Evolutionary conservation across 2,888 invertebrate genomes (phyloP).

Genomic region (Crepidodera aurea): DNA sequence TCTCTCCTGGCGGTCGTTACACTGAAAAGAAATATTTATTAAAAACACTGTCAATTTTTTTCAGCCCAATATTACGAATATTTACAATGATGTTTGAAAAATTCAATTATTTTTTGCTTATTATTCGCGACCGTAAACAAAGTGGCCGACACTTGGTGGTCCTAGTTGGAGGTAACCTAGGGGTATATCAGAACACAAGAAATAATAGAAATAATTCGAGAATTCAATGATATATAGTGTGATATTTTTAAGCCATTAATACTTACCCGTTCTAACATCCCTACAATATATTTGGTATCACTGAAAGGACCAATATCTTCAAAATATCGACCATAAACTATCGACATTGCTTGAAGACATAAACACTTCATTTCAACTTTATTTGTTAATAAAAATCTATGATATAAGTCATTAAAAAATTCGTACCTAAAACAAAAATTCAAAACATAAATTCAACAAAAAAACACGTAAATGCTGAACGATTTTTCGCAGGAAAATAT

Average conservation of each 20-base stretch:
- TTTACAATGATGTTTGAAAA: no score
- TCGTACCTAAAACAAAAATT: conserved; percentile 71
- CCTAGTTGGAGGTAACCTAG: no score
- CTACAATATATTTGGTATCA: conserved; percentile 94
- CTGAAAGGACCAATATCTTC: conserved; percentile 97
- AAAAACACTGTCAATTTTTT: no score
- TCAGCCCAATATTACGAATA: no score
- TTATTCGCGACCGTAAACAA: no score
- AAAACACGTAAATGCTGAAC: no score
- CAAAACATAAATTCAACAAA: background rate
- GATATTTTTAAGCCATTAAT: conserved; percentile 34
- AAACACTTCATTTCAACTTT: conserved; percentile 96
- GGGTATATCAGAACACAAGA: no score
- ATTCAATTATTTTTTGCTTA: no score
- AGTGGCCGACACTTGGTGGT: no score
- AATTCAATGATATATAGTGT: no score
- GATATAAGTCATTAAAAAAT: conserved; percentile 98
- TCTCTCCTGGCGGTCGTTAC: conserved; percentile 86
- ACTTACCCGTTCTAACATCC: conserved; percentile 90
- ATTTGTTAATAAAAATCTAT: conserved; percentile 91
- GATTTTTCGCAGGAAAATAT: background rate
- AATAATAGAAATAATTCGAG: no score
- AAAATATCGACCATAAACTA: conserved; percentile 95
- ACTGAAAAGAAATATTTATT: conserved; percentile 71
- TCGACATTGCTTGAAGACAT: conserved; percentile 97